Evolutionary conservation across 2,888 invertebrate species (phyloP).

Genomic region (Pardosa pseudoannulata): DNA sequence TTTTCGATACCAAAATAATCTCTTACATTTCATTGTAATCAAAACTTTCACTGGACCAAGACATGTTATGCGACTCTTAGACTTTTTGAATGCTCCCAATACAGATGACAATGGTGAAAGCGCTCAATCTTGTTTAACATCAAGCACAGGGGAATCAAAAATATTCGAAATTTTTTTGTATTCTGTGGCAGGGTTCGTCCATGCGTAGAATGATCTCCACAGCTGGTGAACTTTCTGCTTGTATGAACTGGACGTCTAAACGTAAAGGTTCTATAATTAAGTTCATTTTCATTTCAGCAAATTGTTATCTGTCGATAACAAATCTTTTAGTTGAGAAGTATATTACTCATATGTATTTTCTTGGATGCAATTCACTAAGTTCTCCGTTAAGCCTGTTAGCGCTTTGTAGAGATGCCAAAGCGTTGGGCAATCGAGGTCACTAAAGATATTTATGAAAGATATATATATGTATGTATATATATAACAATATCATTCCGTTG

Average conservation of each 20-base stretch:
- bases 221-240: neutral
- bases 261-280: neutral
- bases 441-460: too few species aligned
- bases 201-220: neutral
- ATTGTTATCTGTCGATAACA: too few species aligned
- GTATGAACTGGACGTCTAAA: neutral
- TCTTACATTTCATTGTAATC: neutral
- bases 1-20: neutral
- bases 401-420: too few species aligned
- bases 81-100: neutral
- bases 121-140: neutral
- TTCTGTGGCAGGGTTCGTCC: neutral
- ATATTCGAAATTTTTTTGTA: neutral
- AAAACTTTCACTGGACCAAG: constrained; percentile 14
- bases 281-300: neutral
- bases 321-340: too few species aligned
- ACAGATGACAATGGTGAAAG: neutral
- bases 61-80: neutral
- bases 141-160: neutral
- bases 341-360: too few species aligned
- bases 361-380: too few species aligned
- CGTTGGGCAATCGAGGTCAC: too few species aligned
- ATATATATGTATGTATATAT: too few species aligned
- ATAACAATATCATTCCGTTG: too few species aligned
- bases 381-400: too few species aligned